Evolutionary conservation across 2,888 invertebrate species (phyloP), one percentile per base, ranked within the genome.

Genomic region (Nephrotoma appendiculata): DNA sequence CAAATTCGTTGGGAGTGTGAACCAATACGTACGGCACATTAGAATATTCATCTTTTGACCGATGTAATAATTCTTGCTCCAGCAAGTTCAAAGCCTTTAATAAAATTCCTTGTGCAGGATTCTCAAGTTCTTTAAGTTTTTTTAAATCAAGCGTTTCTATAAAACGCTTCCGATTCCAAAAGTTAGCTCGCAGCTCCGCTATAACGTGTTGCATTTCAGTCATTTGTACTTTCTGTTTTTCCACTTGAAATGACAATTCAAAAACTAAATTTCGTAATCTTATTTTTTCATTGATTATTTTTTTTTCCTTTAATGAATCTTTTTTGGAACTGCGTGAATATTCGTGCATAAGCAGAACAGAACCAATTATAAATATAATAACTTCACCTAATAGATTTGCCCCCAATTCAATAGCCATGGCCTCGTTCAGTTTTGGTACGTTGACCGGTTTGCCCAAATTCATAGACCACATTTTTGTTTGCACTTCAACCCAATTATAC

Each of bases 381-480:
- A 95, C 93, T 94, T 99, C 98, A 43, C 98, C 98, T 86, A 99
- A 93, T 87, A 99, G 93, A 92, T 97, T 98, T 0, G 98, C 98
- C 12, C 98, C 98, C 86, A 98, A 92, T 90, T 98, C 98, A 87
- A 98, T 98, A 0, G 98, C 98, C 96, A 97, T 96, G 86, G 96
- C 94, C 92, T 98, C 98, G 90, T 96, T 98, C 48, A 99, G 92
- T 87, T 91, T 90, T 15, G 95, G 95, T 86, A 98, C 96, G 90
- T 96, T 96, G 0, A 96, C 95, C 7, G 98, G 97, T 90, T 95
- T 97, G 4, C 98, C 98, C 87, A 99, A 93, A 90, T 98, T 98
- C 91, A 98, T 93, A 84, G 98, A 93, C 94, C 97, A 97, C 98
- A 98, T 98, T 93, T 97, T 98, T 71, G 96, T 94, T 90, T 97